Conservation (phyloP, 1,140 invertebrate species). For the Neelides sp. region DNA sequence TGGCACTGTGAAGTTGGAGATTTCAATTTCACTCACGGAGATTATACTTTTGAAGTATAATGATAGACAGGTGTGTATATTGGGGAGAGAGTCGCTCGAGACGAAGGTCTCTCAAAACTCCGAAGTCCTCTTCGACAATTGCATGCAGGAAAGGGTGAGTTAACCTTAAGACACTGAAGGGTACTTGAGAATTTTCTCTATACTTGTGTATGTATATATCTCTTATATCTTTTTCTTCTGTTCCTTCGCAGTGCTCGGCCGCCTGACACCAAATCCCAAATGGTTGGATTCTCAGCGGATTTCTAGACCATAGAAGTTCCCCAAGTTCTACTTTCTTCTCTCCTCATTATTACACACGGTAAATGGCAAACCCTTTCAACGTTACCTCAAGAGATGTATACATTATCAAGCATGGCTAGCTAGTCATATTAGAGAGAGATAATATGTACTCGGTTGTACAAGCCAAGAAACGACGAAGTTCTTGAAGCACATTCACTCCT, state of each 20-base stretch:
- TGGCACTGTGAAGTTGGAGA: conserved; percentile 10
- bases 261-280: conserved; percentile 26
- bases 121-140: neutral
- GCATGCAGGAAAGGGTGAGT: neutral
- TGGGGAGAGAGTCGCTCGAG: too few species aligned
- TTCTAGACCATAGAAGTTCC: conserved; percentile 27
- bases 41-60: neutral
- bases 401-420: conserved; percentile 1
- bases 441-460: neutral
- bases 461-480: neutral
- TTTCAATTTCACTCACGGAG: neutral
- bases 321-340: conserved; percentile 26
- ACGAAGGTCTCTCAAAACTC: too few species aligned
- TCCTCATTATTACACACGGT: conserved; percentile 16
- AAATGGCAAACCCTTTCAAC: neutral
- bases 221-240: neutral
- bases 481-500: neutral
- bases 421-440: neutral
- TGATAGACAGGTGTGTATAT: too few species aligned
- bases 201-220: neutral
- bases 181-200: neutral
- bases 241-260: neutral
- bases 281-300: conserved; percentile 18
- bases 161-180: neutral
- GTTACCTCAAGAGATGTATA: neutral